Base-by-base conservation (phyloP, 2,797 vertebrate genomes). In the Sebastes goodei region DNA sequence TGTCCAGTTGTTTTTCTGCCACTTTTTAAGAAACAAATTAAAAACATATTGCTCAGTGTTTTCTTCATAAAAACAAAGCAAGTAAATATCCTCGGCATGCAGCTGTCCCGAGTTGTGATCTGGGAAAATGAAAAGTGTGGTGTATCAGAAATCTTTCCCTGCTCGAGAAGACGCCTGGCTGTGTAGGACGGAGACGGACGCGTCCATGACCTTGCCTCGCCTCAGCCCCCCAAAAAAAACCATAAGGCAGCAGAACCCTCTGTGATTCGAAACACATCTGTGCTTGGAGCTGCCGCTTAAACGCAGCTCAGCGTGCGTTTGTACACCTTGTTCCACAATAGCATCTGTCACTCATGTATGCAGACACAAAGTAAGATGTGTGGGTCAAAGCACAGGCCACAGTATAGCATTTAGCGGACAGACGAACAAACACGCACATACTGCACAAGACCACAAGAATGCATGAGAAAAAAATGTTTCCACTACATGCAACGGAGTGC, bases 261-360 rank as follows among this genome's bases (percentile, higher is more conserved):
- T 38, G 71, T 93, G 90, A 96, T 94, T 83, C 56, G 84, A 92
- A 94, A 88, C 86, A 90, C 93, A 95, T 94, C 93, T 96, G 94
- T 89, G 87, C 74, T 25, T 38, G 52, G 75, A 84, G 57, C 71
- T 65, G 74, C 71, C 67, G 57, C 55, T 68, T 74, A 60, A 86
- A 83, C 38, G 29, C 71, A 83, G 76, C 76, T 64, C 88, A 76
- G 83, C 27, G 2, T 88, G 85, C 61, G 75, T 87, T 84, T 87
- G 91, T 85, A 74, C 89, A 93, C 80, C 90, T 90, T 88, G 84
- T 91, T 93, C 85, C 85, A 72, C 76, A 80, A 82, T 32, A 74
- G 80, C 72, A 74, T 76, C 70, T 62, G 62, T 81, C 70, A 69
- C 64, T 78, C 64, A 32, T 65, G 70, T 61, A 68, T 70, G 55